These are phyloP conservation scores for Solenodon paradoxus DNA, from an alignment of 2,113 vertebrate genomes.

Conservation along the genomic window DNA sequence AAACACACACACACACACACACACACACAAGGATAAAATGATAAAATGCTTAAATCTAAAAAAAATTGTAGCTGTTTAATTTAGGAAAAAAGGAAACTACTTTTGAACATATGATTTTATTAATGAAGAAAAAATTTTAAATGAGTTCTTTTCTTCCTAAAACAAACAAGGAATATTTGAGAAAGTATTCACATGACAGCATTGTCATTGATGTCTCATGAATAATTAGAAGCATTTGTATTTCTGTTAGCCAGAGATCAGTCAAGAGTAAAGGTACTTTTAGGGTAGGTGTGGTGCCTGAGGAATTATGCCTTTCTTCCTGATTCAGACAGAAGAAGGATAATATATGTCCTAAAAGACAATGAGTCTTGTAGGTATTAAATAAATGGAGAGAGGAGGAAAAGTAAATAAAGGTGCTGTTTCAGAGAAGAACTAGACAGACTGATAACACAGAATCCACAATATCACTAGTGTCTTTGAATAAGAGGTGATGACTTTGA, in stretches of 20 bases:
- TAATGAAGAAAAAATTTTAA: background rate
- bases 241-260: background rate
- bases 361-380: background rate
- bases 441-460: background rate
- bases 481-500: background rate
- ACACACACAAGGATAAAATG: background rate
- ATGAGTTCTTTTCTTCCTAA: background rate
- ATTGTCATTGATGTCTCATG: background rate
- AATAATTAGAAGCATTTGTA: background rate
- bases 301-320: background rate
- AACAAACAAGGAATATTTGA: background rate
- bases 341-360: background rate
- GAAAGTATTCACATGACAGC: background rate
- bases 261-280: background rate
- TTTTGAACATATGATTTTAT: background rate
- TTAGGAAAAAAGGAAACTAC: background rate
- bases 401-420: background rate
- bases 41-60: background rate
- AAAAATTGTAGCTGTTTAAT: background rate
- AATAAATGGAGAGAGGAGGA: background rate
- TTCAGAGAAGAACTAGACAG: background rate
- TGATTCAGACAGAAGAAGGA: background rate
- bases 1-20: no score
- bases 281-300: accelerated
- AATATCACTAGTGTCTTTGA: background rate